phyloP scores from a whole-genome alignment of 2,888 invertebrate species.

The Nebria brevicollis region DNA sequence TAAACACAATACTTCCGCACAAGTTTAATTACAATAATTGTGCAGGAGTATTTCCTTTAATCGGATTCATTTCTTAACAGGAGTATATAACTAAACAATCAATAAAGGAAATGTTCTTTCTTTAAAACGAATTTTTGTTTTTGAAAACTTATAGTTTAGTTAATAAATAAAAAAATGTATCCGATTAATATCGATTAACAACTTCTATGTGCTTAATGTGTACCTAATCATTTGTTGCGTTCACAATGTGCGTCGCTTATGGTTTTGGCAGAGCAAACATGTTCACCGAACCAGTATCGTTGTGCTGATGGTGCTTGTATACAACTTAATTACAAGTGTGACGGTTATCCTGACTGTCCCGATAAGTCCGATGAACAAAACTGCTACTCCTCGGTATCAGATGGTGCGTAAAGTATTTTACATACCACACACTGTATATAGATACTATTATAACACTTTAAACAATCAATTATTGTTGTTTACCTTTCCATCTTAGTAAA shows the following conservation, averaged over 20 bases:
- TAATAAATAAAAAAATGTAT: neutral
- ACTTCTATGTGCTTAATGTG: conserved; percentile 45
- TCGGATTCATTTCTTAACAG: conserved; percentile 13
- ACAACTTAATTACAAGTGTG: conserved; percentile 64
- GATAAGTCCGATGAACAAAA: conserved; percentile 67
- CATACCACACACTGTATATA: conserved; percentile 8
- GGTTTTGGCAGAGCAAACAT: conserved; percentile 61
- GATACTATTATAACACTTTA: neutral
- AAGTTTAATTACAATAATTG: conserved; percentile 24
- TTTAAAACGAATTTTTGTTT: too few species aligned
- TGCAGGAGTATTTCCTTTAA: conserved; percentile 31
- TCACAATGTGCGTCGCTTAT: conserved; percentile 47
- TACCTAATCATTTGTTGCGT: conserved; percentile 42
- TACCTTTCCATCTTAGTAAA: conserved; percentile 3
- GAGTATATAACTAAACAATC: too few species aligned
- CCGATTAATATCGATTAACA: neutral
- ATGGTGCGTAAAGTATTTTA: conserved; percentile 39
- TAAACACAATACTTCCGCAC: conserved; percentile 32
- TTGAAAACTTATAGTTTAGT: neutral
- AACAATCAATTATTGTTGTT: neutral
- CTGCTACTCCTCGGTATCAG: conserved; percentile 55
- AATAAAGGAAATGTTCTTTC: too few species aligned
- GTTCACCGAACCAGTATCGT: conserved; percentile 68
- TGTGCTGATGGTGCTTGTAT: conserved; percentile 74
- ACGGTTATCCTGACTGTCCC: conserved; percentile 65